Evolutionary conservation across 2,113 vertebrate species (phyloP).

Genomic region (Leptosomus discolor): DNA sequence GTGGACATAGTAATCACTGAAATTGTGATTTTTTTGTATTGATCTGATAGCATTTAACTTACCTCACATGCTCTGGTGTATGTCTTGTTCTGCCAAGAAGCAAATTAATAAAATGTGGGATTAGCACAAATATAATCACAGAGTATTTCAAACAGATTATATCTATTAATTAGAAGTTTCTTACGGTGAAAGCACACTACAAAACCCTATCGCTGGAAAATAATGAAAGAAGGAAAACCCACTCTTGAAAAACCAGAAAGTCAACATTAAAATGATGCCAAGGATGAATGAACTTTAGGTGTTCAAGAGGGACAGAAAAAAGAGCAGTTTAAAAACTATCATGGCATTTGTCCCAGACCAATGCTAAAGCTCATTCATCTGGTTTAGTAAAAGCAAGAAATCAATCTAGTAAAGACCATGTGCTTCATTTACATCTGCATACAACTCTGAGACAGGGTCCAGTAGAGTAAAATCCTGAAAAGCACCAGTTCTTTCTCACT

Average conservation of each 20-base stretch:
- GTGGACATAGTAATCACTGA: neutral
- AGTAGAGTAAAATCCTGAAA: neutral
- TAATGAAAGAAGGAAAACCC: neutral
- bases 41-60: neutral
- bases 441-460: neutral
- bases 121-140: neutral
- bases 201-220: neutral
- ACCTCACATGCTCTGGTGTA: conserved; percentile 65
- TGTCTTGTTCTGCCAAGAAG: conserved; percentile 56
- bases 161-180: neutral
- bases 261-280: neutral
- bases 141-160: neutral
- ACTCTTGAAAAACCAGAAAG: neutral
- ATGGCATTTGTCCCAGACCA: neutral
- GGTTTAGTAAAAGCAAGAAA: neutral
- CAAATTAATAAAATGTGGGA: neutral
- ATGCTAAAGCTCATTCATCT: neutral
- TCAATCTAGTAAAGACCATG: neutral
- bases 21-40: neutral
- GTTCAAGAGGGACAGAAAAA: neutral
- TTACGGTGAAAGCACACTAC: neutral
- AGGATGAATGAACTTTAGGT: neutral
- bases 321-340: neutral
- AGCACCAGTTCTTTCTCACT: neutral
- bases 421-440: neutral